Base-by-base conservation (phyloP, 2,113 vertebrate species). In the Apodemus speciosus region DNA sequence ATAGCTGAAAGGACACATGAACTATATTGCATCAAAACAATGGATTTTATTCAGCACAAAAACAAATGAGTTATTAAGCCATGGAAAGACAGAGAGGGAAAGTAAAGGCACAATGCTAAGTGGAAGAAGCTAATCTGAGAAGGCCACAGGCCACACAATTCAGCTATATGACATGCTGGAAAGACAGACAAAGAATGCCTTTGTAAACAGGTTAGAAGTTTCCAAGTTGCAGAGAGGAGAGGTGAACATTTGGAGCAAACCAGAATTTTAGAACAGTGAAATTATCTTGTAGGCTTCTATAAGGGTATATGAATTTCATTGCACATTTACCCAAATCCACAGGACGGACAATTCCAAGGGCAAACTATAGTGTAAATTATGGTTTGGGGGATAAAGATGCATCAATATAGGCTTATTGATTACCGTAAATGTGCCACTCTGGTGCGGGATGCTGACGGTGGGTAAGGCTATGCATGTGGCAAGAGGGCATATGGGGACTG, bases 381-480 rank as follows among this genome's bases (percentile, higher is more conserved):
- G 2, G 20, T 25, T 68, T 64, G 0, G 25, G 30, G 75, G 25
- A 58, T 6, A 72, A 58, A n/a, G 69, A 84, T 20, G 8, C 76
- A 32, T 40, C 25, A 1, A 14, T 40, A 8, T 4, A 71, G 35
- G 43, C 16, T 75, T 76, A 80, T 49, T 0, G 0, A 23, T 23
- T 58, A 20, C 23, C 53, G 51, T 3, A 66, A 79, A 90, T 0
- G 8, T 49, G 46, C n/a, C 20, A 13, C 20, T 46, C 87, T 27
- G 13, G 18, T 32, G 56, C n/a, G 14, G 35, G 60, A 69, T 51
- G 27, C 0, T 68, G 23, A 62, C 16, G 7, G 15, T 8, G 6
- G 2, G 20, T 18, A 32, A n/a, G 11, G 2, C 11, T 68, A 18
- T 58, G 13, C 43, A 2, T 6, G 0, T 10, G 9, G 2, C 32